Evolutionary conservation across 2,113 vertebrate species (phyloP), one percentile per base, ranked within the genome.

Genomic region (Malurus alboscapulatus): DNA sequence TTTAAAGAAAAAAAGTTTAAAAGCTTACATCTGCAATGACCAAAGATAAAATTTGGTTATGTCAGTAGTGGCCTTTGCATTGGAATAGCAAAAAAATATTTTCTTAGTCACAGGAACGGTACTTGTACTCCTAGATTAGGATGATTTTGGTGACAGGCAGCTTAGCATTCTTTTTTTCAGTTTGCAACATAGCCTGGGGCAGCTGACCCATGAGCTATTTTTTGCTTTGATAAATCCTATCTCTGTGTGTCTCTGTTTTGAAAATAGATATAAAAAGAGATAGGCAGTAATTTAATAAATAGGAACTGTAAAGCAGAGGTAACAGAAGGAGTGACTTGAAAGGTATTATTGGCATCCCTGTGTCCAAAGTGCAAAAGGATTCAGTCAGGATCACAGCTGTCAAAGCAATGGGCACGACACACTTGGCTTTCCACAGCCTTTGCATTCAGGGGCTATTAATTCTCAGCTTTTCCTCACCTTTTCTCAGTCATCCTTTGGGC

Each of bases 241-340:
- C 38, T 36, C 18, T 58, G 12, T 40, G 62, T 50, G 74, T 67
- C 19, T 71, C 74, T 87, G 30, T 79, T 94, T 92, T 94, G 84
- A 93, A 93, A 89, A 62, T 16, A 73, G 77, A 54, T 76, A 50
- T 53, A 65, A 76, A 93, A 92, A 69, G 27, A 50, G 27, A 86
- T 66, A 90, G 66, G 51, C 54, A 51, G 76, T 74, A 90, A 94
- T 95, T 94, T 93, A 84, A 87, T 68, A 88, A 93, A 85, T 27
- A 73, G 36, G 15, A 68, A 79, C 51, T n/a, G 22, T 72, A 88
- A 90, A 88, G 20, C 51, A 83, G 79, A 83, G 54, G 44, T 83
- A 93, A 24, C 36, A 75, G 65, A 59, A 74, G 19, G 59, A 75
- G 65, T 79, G n/a, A 54, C 47, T 88, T 92, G 42, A 71, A 92